A percentile compares a stretch with the other conserved stretches of the same genome.
Conservation (phyloP, 2,797 vertebrate genomes). For the Danio kyathit region DNA sequence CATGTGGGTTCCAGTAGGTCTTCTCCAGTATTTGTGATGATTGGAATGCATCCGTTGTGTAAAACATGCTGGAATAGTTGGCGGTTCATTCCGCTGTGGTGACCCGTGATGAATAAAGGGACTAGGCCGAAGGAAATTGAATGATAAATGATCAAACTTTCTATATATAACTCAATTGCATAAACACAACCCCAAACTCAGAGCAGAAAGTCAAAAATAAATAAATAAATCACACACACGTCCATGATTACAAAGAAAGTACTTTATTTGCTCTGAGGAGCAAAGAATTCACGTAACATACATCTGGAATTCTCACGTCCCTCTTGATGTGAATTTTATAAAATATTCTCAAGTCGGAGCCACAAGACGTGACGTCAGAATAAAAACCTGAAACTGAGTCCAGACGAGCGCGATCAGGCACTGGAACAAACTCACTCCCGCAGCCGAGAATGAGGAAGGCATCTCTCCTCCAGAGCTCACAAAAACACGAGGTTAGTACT, state of each 20-base stretch:
- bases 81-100: no score
- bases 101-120: no score
- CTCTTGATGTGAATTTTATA: slow-evolving; percentile 57
- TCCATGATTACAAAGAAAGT: slow-evolving; percentile 61
- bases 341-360: slow-evolving; percentile 60
- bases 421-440: slow-evolving; percentile 52
- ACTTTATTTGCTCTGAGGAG: slow-evolving; percentile 62
- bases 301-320: slow-evolving; percentile 46
- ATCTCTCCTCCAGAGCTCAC: slow-evolving; percentile 63
- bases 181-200: no score
- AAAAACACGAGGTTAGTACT: slow-evolving; percentile 24
- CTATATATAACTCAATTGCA: no score
- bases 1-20: no score
- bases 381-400: slow-evolving; percentile 51
- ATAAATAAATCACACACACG: slow-evolving; percentile 41
- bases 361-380: slow-evolving; percentile 50
- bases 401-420: slow-evolving; percentile 55
- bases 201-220: no score
- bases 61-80: no score
- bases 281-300: slow-evolving; percentile 54
- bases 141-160: no score
- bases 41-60: no score
- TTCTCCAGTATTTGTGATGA: no score
- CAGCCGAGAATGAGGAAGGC: slow-evolving; percentile 76
- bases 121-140: no score